Evolutionary conservation across 2,888 invertebrate genomes (phyloP), one percentile per base, ranked within the genome.

Genomic region (Thumatha senex): DNA sequence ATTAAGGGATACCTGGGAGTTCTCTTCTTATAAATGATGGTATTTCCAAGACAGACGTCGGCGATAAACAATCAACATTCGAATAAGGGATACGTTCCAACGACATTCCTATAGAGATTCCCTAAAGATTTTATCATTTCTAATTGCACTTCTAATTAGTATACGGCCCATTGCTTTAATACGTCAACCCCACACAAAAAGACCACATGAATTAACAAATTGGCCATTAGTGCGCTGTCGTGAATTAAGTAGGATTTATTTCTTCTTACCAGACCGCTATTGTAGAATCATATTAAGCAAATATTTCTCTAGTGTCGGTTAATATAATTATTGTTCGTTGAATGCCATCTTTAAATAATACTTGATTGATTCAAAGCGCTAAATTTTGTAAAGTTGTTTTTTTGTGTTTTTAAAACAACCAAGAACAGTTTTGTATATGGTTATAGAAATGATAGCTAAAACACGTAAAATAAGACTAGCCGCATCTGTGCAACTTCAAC

Each of bases 81-180:
- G 31, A 31, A 30, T 30, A 8, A 31, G 31, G 49, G 54, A 56
- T 56, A 51, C 52, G 56, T 41, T 51, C 57, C 54, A 38, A 69
- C 66, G 63, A 61, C 63, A 73, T 73, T 73, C 68, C 61, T 58
- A 42, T 55, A 51, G 56, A 41, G 48, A 58, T 55, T 52, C 59
- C 39, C 36, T 33, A 43, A 41, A 71, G 74, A 78, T 76, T 60
- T 59, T 72, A 78, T 78, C 78, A 52, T 63, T 58, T 62, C 69
- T 72, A 76, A 78, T 76, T 77, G 68, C 66, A 54, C 62, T 61
- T 65, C 71, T 76, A 78, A 82, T 81, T 76, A 76, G 72, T 74
- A 75, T 68, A 61, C 70, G 58, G 63, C 51, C 62, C 72, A 66
- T 61, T 54, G 61, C 53, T 70, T 67, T 11, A 11, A 31, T 60